These are phyloP conservation scores for Scaptomyza hsui DNA, from an alignment of 1,140 invertebrate species.

Conservation along the genomic window DNA sequence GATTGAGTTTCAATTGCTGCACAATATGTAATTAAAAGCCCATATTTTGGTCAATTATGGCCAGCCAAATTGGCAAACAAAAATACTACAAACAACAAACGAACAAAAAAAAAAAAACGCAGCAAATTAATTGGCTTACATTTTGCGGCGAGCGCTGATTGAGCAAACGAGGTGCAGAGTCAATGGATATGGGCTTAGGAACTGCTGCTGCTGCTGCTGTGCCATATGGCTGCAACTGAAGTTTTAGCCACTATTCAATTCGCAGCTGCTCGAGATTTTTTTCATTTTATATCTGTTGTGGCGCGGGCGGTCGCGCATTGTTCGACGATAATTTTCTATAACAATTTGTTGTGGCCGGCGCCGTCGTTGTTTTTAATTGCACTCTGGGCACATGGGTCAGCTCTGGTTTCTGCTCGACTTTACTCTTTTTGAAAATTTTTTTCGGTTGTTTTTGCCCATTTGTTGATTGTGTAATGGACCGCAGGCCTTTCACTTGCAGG, in stretches of 20 bases:
- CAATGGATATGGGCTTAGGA: conserved; percentile 40
- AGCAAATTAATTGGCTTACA: conserved; percentile 72
- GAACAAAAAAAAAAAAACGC: conserved; percentile 17
- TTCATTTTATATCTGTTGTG: conserved; percentile 23
- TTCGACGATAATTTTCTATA: conserved; percentile 53
- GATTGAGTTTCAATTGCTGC: conserved; percentile 61
- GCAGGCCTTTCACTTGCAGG: conserved; percentile 71
- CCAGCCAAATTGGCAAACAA: conserved; percentile 52
- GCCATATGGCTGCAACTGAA: conserved; percentile 44
- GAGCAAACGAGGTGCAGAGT: conserved; percentile 50
- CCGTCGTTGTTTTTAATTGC: conserved; percentile 57
- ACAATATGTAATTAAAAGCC: conserved; percentile 73
- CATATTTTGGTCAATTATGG: conserved; percentile 72
- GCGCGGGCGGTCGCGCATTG: conserved; percentile 41
- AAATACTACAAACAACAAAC: neutral
- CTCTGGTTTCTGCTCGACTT: conserved; percentile 37
- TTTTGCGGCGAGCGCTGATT: conserved; percentile 50
- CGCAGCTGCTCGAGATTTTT: conserved; percentile 41
- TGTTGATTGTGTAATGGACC: conserved; percentile 68
- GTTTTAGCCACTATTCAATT: conserved; percentile 22
- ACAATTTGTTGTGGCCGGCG: conserved; percentile 72
- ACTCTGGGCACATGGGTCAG: conserved; percentile 48
- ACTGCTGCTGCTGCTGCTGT: conserved; percentile 10
- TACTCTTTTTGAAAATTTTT: conserved; percentile 7
- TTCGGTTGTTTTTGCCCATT: conserved; percentile 34